These are phyloP conservation scores for Troglohyphantes excavatus DNA, from an alignment of 2,888 invertebrate species.

Conservation along the genomic window DNA sequence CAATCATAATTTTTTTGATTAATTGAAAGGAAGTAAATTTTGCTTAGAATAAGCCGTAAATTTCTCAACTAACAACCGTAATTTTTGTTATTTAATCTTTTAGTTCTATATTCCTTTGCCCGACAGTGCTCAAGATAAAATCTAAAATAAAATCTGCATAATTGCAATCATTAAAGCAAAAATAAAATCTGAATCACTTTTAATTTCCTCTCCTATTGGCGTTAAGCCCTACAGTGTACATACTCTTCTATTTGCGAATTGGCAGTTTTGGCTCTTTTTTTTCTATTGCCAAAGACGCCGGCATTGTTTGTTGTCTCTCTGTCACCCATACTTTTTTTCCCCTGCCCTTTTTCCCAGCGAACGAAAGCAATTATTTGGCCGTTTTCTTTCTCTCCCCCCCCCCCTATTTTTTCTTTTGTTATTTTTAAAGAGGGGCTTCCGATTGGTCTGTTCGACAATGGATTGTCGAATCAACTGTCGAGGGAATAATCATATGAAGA, in stretches of 20 bases:
- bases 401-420: slow-evolving; percentile 27
- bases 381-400: slow-evolving; percentile 22
- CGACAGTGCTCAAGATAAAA: too few relatives aligned
- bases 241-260: slow-evolving; percentile 36
- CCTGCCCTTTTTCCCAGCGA: slow-evolving; percentile 11
- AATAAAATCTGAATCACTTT: neutral
- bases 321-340: slow-evolving; percentile 18
- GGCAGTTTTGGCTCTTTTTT: slow-evolving; percentile 9
- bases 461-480: slow-evolving; percentile 59
- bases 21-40: too few relatives aligned
- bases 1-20: too few relatives aligned
- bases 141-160: too few relatives aligned
- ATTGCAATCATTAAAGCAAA: too few relatives aligned
- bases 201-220: neutral
- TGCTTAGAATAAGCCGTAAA: too few relatives aligned
- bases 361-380: slow-evolving; percentile 67
- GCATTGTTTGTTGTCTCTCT: neutral
- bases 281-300: neutral
- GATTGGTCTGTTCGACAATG: slow-evolving; percentile 57
- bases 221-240: too few relatives aligned
- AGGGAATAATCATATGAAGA: slow-evolving; percentile 66
- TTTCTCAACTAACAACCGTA: too few relatives aligned
- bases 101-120: too few relatives aligned
- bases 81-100: too few relatives aligned
- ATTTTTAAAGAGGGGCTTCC: slow-evolving; percentile 29